phyloP scores from a whole-genome alignment of 2,888 invertebrate species.

The Agrochola circellaris region DNA sequence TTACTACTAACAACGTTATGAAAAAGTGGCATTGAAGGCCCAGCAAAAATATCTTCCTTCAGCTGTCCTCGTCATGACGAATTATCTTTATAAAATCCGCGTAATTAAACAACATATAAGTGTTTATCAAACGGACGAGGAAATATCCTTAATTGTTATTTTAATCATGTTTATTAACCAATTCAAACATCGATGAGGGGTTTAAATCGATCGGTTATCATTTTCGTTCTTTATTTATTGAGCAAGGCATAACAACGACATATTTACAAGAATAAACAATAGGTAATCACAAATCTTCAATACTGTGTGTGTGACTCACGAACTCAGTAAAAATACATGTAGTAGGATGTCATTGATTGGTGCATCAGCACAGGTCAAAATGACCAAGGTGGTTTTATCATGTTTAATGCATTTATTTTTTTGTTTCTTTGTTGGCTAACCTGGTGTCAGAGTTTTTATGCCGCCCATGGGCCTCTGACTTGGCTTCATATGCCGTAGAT shows the following conservation, averaged over 20 bases:
- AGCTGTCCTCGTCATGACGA: background rate
- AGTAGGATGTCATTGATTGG: background rate
- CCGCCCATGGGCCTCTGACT: no score
- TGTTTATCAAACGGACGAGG: constrained; percentile 27
- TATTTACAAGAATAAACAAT: no score
- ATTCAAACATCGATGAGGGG: constrained; percentile 24
- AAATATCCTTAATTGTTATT: constrained; percentile 27
- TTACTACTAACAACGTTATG: no score
- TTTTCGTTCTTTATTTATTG: background rate
- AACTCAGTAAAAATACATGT: constrained; percentile 12
- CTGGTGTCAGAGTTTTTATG: no score
- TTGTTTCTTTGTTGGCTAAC: no score
- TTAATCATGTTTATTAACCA: constrained; percentile 43
- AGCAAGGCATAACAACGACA: no score
- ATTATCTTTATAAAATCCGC: background rate
- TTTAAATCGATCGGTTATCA: constrained; percentile 20
- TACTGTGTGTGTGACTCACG: background rate
- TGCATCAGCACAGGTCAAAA: background rate
- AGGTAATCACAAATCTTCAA: no score
- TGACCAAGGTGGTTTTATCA: background rate
- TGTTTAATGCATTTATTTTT: background rate
- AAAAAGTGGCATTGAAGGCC: background rate
- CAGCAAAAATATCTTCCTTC: background rate
- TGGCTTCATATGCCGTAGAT: no score
- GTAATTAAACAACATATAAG: constrained; percentile 17